A percentile compares a stretch with the other conserved stretches of the same genome.
Conservation (phyloP, 2,797 vertebrate genomes). For the Sebastes steindachneri region DNA sequence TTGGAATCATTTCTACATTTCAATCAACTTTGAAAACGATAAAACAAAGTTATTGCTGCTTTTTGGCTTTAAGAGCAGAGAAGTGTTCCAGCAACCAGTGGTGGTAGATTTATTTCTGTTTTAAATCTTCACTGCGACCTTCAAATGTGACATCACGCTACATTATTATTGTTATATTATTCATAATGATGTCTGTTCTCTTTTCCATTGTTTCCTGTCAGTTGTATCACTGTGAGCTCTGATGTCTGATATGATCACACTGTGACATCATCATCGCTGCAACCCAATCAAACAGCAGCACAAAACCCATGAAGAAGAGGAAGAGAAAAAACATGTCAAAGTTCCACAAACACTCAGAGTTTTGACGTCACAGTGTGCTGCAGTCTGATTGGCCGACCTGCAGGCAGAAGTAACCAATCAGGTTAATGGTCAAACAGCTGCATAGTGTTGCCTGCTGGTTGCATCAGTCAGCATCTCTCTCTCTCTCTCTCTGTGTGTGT, state of each 20-base stretch:
- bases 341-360: not conserved
- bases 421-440: not conserved
- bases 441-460: constrained; percentile 41
- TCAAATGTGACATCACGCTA: no score
- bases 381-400: not conserved
- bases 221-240: not conserved
- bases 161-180: not conserved
- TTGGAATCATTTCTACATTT: no score
- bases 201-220: no score
- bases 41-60: no score
- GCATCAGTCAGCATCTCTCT: constrained; percentile 57
- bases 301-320: not conserved
- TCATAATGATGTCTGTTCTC: no score
- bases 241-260: not conserved
- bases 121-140: no score
- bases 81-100: no score
- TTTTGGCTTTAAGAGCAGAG: no score
- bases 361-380: not conserved
- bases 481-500: not conserved
- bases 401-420: constrained; percentile 1
- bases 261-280: not conserved
- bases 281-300: not conserved
- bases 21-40: no score
- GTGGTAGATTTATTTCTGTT: no score
- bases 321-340: no score